These are phyloP conservation scores for Pocota personata DNA, from an alignment of 2,888 invertebrate species.

Conservation along the genomic window DNA sequence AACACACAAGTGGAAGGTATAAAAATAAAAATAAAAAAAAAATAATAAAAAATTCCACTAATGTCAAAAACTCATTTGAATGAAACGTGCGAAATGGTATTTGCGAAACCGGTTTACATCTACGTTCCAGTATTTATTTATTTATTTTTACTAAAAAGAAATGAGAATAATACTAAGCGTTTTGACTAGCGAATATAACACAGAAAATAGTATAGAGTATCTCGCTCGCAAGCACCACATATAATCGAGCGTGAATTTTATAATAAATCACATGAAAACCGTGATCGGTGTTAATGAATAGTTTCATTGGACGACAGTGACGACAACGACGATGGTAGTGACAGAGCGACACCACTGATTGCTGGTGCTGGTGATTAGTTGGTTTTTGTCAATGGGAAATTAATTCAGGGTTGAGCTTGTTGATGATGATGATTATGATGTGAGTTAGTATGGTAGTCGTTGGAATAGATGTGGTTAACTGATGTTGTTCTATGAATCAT, in stretches of 20 bases:
- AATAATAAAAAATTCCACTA: slow-evolving; percentile 12
- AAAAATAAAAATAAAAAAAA: slow-evolving; percentile 33
- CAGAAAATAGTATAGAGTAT: slow-evolving; percentile 16
- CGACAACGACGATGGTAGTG: slow-evolving; percentile 17
- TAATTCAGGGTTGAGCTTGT: slow-evolving; percentile 55
- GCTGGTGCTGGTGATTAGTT: slow-evolving; percentile 14
- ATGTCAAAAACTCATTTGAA: slow-evolving; percentile 65
- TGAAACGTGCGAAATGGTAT: slow-evolving; percentile 73
- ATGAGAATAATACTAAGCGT: slow-evolving; percentile 32
- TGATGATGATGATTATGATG: slow-evolving; percentile 17
- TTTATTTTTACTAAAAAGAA: slow-evolving; percentile 28
- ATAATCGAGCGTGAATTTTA: slow-evolving; percentile 54
- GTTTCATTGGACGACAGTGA: slow-evolving; percentile 32
- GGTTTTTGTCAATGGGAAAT: slow-evolving; percentile 62
- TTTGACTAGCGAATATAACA: slow-evolving; percentile 9
- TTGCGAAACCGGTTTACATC: slow-evolving; percentile 66
- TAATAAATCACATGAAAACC: slow-evolving; percentile 67
- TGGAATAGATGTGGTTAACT: background rate
- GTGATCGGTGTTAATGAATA: slow-evolving; percentile 70
- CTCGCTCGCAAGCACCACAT: background rate
- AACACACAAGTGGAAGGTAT: slow-evolving; percentile 33
- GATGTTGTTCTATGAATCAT: slow-evolving; percentile 6
- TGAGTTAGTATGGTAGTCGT: background rate
- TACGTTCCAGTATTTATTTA: slow-evolving; percentile 40
- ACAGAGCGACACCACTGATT: background rate